Evolutionary conservation across 2,797 vertebrate species (phyloP), one percentile per base, ranked within the genome.

Genomic region (Buphagus erythrorhynchus): DNA sequence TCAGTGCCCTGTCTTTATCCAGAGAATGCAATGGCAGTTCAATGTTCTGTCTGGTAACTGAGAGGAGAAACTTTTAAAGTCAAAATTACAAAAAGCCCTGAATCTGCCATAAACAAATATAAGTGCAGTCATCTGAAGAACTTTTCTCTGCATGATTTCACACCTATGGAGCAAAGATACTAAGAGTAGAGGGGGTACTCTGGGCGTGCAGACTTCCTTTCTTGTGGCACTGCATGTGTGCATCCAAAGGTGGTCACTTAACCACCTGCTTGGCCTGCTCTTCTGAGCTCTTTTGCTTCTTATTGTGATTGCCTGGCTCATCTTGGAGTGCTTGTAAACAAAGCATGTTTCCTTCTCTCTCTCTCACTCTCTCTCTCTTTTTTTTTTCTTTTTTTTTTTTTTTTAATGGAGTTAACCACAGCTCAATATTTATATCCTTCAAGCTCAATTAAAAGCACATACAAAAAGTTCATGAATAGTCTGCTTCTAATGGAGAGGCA

Each of bases 401-500:
- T 57, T 72, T 7, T 0, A 72, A 65, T 71, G 40, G 68, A 92
- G 38, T 91, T 82, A 94, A 84, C 94, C 95, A 75, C 89, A 86
- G 57, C 54, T 94, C 89, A 93, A 45, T 91, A 94, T 90, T 96
- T 90, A 35, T 93, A 84, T 96, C 85, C 73, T 90, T 96, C 73
- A 73, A 76, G 51, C 82, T 96, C 96, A 95, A 91, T 96, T 95
- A 95, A 95, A 94, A 86, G 55, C 80, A 88, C 71, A 81, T 76
- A 86, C 51, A 81, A n/a, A 90, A 90, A 67, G 73, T 95, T 95
- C 73, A 74, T 90, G 91, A 94, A 79, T 63, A 90, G 87, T 91
- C 93, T 95, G 90, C 76, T 90, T 95, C 83, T 93, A 96, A 96
- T 95, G 95, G 96, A 95, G 71, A 90, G 55, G 36, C 86, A 63